A percentile compares a stretch with the other conserved stretches of the same genome.
Conservation (phyloP, 1,140 invertebrate genomes). For the Trichonephila inaurata region DNA sequence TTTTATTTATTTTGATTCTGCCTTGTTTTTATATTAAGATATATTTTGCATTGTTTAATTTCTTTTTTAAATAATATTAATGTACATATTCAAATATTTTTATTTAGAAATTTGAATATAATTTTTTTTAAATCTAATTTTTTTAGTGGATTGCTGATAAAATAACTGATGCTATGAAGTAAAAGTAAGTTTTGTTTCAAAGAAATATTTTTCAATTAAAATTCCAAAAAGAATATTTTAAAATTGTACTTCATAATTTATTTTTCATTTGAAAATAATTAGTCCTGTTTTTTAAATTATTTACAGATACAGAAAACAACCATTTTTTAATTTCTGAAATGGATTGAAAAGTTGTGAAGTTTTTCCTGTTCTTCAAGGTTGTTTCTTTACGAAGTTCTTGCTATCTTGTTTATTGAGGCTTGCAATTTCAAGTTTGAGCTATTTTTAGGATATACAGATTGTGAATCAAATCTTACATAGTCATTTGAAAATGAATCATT, state of each 20-base stretch:
- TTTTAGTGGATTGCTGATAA: constrained; percentile 74
- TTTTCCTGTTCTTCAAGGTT: background rate
- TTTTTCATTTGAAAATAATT: background rate
- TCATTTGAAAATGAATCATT: background rate
- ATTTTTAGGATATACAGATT: background rate
- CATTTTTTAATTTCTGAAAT: background rate
- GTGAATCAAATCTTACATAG: background rate
- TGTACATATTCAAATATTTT: too few relatives aligned
- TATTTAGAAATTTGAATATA: too few relatives aligned
- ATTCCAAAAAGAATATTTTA: too few relatives aligned
- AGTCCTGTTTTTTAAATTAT: background rate
- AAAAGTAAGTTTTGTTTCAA: background rate
- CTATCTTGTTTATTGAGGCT: constrained; percentile 6
- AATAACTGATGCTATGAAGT: constrained; percentile 64
- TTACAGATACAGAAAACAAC: background rate
- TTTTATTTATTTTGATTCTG: too few relatives aligned
- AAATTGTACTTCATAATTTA: background rate
- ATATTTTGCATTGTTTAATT: too few relatives aligned
- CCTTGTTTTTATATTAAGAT: too few relatives aligned
- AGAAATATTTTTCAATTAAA: too few relatives aligned
- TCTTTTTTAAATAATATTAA: too few relatives aligned
- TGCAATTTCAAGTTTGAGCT: constrained; percentile 9
- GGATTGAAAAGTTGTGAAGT: background rate
- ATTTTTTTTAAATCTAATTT: too few relatives aligned
- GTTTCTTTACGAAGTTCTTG: background rate